Conservation (phyloP, 2,888 invertebrate genomes). For the Terebella lapidaria region DNA sequence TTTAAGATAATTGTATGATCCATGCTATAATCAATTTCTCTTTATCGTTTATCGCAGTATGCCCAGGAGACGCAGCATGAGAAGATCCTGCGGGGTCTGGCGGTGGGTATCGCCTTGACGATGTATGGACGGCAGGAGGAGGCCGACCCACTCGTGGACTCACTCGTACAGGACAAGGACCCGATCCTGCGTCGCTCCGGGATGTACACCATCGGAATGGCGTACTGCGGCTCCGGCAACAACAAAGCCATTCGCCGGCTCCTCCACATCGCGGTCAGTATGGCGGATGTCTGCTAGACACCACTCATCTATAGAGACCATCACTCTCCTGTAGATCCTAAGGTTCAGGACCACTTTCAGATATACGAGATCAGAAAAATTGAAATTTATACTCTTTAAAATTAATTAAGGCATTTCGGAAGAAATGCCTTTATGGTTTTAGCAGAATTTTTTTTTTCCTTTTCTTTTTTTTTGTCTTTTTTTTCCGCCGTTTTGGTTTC, state of each 20-base stretch:
- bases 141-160: constrained; percentile 87
- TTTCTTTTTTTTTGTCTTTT: no score
- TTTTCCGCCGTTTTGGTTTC: no score
- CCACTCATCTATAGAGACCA: neutral
- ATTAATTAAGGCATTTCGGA: no score
- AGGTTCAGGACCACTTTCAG: no score
- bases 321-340: neutral
- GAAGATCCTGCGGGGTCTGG: constrained; percentile 93
- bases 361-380: constrained; percentile 93
- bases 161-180: constrained; percentile 86
- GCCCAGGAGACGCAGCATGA: constrained; percentile 96
- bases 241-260: constrained; percentile 90
- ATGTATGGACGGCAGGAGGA: constrained; percentile 97
- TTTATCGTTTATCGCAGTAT: no score
- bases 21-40: no score
- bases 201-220: constrained; percentile 97
- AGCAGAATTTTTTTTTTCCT: no score
- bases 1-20: no score
- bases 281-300: no score
- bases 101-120: constrained; percentile 91
- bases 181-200: constrained; percentile 91
- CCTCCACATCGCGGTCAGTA: constrained; percentile 91
- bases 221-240: constrained; percentile 96
- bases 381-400: no score
- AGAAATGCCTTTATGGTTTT: no score